A percentile compares a stretch with the other conserved stretches of the same genome.
These are phyloP conservation scores for Salvelinus namaycush DNA, from an alignment of 2,113 vertebrate species.

Conservation along the genomic window DNA sequence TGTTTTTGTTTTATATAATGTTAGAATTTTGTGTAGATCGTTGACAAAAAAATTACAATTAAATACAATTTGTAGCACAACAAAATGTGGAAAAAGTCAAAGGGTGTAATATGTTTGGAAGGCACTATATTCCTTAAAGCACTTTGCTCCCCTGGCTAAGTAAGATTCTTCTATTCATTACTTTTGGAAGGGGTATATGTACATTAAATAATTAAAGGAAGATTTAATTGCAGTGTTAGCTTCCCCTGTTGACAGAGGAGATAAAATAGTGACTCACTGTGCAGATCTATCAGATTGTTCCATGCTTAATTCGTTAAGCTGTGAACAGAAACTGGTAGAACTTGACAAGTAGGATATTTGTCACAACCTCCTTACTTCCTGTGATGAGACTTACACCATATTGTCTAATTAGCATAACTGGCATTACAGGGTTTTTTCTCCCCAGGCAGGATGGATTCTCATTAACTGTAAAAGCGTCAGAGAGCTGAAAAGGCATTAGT, in stretches of 20 bases:
- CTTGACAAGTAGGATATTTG: constrained; percentile 46
- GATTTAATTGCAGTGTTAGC: constrained; percentile 23
- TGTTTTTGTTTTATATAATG: too few species aligned
- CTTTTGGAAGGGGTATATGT: constrained; percentile 23
- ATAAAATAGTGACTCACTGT: constrained; percentile 35
- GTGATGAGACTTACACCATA: constrained; percentile 33
- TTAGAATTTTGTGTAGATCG: too few species aligned
- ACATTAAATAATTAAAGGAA: constrained; percentile 33
- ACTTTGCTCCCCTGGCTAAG: not conserved
- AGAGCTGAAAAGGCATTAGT: too few species aligned
- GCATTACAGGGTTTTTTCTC: too few species aligned
- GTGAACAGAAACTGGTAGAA: constrained; percentile 36
- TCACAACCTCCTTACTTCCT: constrained; percentile 53
- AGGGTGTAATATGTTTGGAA: not conserved
- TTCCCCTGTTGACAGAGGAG: constrained; percentile 43
- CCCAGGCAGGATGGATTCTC: too few species aligned
- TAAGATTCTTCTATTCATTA: constrained; percentile 2
- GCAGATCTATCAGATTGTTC: constrained; percentile 28
- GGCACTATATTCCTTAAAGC: not conserved
- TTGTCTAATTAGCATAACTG: constrained; percentile 39
- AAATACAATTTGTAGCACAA: too few species aligned
- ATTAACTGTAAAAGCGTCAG: too few species aligned
- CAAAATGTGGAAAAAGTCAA: too few species aligned
- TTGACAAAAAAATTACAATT: too few species aligned
- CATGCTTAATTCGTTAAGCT: constrained; percentile 14